Conservation (phyloP, 1,140 invertebrate genomes). For the Muscidifurax raptorellus region DNA sequence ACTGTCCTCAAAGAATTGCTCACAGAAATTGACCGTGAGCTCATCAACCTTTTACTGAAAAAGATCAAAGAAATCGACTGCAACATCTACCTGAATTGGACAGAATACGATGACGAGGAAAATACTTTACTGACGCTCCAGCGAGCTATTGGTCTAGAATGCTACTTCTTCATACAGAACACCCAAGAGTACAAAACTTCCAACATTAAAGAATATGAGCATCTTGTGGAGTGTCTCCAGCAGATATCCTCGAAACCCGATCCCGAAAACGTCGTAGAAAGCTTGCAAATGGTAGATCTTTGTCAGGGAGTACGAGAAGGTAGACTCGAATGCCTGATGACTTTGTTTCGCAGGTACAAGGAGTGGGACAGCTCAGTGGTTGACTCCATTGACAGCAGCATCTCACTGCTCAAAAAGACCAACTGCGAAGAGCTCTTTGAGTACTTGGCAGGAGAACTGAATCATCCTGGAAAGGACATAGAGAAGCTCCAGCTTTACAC, state of each 20-base stretch:
- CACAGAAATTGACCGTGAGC: constrained; percentile 54
- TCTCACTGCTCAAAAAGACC: constrained; percentile 52
- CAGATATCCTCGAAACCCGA: constrained; percentile 62
- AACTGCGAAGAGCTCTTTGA: constrained; percentile 61
- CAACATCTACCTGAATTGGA: constrained; percentile 67
- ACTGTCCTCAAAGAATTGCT: constrained; percentile 46
- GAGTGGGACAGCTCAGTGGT: constrained; percentile 64
- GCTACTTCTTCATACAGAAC: constrained; percentile 62
- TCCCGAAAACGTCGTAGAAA: constrained; percentile 9
- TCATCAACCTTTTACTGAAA: constrained; percentile 60
- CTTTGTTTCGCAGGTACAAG: constrained; percentile 60
- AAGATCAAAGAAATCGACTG: constrained; percentile 66
- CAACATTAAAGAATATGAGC: constrained; percentile 52
- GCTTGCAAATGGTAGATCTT: constrained; percentile 60
- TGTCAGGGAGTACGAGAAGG: constrained; percentile 47
- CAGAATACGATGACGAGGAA: constrained; percentile 63
- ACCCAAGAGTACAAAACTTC: constrained; percentile 54
- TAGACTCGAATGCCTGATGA: constrained; percentile 55
- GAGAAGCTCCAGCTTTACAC: constrained; percentile 55
- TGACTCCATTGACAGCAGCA: constrained; percentile 53
- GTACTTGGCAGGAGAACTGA: constrained; percentile 59
- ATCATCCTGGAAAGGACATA: constrained; percentile 19
- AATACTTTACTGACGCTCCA: constrained; percentile 64
- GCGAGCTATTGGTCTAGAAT: constrained; percentile 63
- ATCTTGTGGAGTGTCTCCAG: constrained; percentile 61